Percentiles rank a stretch among this genome's conserved stretches.
phyloP scores from a whole-genome alignment of 2,888 invertebrate species.

The Stenotaenia linearis region DNA sequence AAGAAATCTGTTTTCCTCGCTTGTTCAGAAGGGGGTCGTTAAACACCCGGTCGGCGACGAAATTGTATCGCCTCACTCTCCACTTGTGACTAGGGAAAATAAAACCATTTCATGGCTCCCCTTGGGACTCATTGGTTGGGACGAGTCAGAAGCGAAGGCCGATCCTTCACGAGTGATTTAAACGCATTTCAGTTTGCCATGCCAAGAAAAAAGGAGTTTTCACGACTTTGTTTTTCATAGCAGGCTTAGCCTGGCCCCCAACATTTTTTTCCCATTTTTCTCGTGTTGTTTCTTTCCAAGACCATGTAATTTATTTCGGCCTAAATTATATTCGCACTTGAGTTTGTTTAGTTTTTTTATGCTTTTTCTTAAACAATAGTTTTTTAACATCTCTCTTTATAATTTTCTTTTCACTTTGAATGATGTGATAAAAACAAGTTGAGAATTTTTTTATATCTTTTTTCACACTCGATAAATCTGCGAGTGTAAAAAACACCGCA shows the following conservation, averaged over 20 bases:
- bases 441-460: not conserved
- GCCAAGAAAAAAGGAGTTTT: conserved; percentile 9
- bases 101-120: conserved; percentile 24
- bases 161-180: conserved; percentile 26
- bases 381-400: not conserved
- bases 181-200: not conserved
- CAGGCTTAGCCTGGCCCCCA: not conserved
- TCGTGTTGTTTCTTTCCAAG: not conserved
- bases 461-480: not conserved
- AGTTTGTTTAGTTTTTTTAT: not conserved
- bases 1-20: not conserved
- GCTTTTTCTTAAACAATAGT: not conserved
- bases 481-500: not conserved
- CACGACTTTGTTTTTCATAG: conserved; percentile 21
- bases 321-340: not conserved
- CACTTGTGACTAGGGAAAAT: conserved; percentile 16
- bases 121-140: conserved; percentile 16
- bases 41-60: conserved; percentile 14
- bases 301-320: not conserved
- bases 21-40: conserved; percentile 3
- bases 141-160: conserved; percentile 20
- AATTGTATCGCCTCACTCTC: conserved; percentile 17
- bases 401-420: not conserved
- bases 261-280: not conserved
- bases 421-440: not conserved